phyloP scores from a whole-genome alignment of 2,888 invertebrate genomes.

The Chydorus sphaericus region DNA sequence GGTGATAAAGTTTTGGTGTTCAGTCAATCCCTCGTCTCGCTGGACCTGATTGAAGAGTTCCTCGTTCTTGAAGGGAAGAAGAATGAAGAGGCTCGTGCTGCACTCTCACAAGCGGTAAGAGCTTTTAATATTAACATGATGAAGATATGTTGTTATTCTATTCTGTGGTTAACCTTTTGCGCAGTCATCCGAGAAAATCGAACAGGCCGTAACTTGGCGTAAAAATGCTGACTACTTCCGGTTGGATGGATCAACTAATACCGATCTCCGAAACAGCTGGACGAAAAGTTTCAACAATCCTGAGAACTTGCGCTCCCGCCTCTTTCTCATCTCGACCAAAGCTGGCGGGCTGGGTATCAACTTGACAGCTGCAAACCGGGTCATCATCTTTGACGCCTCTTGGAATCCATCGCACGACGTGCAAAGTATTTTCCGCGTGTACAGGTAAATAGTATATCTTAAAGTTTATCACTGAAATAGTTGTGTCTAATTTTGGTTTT shows the following conservation, averaged over 20 bases:
- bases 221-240: constrained; percentile 74
- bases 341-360: constrained; percentile 97
- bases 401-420: constrained; percentile 99
- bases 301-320: constrained; percentile 52
- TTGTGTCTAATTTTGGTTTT: no score
- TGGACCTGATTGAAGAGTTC: constrained; percentile 88
- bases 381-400: constrained; percentile 94
- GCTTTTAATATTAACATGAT: no score
- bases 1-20: constrained; percentile 95
- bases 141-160: no score
- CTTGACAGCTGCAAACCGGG: constrained; percentile 89
- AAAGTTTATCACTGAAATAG: no score
- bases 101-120: no score
- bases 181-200: constrained; percentile 22
- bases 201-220: constrained; percentile 48
- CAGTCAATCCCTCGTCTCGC: constrained; percentile 83
- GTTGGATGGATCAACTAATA: constrained; percentile 79
- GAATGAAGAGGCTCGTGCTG: neutral
- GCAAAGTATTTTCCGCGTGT: constrained; percentile 95
- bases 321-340: constrained; percentile 89
- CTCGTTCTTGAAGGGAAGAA: constrained; percentile 50
- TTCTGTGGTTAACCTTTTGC: no score
- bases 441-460: constrained; percentile 49
- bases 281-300: constrained; percentile 79
- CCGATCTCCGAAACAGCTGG: constrained; percentile 67